Evolutionary conservation across 2,888 invertebrate genomes (phyloP).

Genomic region (Eupithecia tripunctaria): DNA sequence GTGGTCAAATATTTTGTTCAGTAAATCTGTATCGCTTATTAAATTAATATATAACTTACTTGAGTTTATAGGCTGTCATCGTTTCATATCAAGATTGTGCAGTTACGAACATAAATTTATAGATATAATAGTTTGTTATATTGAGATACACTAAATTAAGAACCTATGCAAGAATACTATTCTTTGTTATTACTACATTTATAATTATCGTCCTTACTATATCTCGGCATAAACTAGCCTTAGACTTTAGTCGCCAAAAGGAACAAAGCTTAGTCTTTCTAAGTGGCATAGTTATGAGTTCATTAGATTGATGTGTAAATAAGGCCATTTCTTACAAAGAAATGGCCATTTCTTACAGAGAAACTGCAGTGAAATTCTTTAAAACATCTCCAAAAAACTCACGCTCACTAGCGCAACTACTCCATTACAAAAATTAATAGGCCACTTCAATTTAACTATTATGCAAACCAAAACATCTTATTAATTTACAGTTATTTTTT

Average conservation of each 20-base stretch:
- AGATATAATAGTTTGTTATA: neutral
- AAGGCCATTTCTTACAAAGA: neutral
- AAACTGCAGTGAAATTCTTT: neutral
- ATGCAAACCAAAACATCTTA: conserved; percentile 24
- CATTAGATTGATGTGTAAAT: neutral
- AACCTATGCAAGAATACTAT: no score
- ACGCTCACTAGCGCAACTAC: neutral
- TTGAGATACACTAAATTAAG: neutral
- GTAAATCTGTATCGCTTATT: conserved; percentile 23
- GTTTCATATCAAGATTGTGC: conserved; percentile 9
- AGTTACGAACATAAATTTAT: neutral
- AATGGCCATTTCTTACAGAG: neutral
- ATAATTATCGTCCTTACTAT: no score
- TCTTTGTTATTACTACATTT: no score
- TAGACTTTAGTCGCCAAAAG: no score
- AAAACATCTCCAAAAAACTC: neutral
- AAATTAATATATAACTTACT: conserved; percentile 7
- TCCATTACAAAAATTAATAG: neutral
- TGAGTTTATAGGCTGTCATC: conserved; percentile 11
- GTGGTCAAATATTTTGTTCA: conserved; percentile 30
- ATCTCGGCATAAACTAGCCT: no score
- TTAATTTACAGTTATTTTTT: conserved; percentile 33
- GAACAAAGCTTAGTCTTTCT: neutral
- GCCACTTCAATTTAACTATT: conserved; percentile 9
- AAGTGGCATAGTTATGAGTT: neutral